These are phyloP conservation scores for Coptodon bakossiorum DNA, from an alignment of 2,113 vertebrate species.

Conservation along the genomic window DNA sequence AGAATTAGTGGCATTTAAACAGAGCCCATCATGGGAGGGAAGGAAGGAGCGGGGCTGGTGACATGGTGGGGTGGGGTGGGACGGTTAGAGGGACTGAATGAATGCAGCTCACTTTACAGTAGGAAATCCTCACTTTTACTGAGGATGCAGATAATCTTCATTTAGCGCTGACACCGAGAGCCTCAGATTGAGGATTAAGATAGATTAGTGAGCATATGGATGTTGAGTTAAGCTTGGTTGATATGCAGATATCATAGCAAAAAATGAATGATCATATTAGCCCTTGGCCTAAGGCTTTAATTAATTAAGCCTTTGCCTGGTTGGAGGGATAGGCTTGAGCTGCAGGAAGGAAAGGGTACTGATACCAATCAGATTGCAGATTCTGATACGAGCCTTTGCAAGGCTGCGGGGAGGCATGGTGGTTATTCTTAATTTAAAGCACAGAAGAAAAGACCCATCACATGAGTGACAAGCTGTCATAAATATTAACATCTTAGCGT, in stretches of 20 bases:
- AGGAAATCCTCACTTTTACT: conserved; percentile 47
- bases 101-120: conserved; percentile 35
- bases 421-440: not conserved
- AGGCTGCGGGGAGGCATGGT: not conserved
- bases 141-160: conserved; percentile 47
- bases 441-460: not conserved
- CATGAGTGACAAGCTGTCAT: not conserved
- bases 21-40: conserved; percentile 37
- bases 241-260: not conserved
- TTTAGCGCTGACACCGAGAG: conserved; percentile 30
- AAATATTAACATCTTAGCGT: not conserved
- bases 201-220: conserved; percentile 32
- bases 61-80: not conserved
- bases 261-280: not conserved
- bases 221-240: conserved; percentile 7
- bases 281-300: not conserved
- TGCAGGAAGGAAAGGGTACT: not conserved
- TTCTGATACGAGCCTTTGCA: not conserved
- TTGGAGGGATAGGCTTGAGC: not conserved
- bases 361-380: conserved; percentile 13
- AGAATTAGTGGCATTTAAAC: conserved; percentile 59
- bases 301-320: conserved; percentile 4
- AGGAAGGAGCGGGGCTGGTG: not conserved
- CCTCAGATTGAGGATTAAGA: conserved; percentile 28
- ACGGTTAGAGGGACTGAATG: not conserved